Base-by-base conservation (phyloP, 2,888 invertebrate genomes). In the Siphlonurus alternatus region DNA sequence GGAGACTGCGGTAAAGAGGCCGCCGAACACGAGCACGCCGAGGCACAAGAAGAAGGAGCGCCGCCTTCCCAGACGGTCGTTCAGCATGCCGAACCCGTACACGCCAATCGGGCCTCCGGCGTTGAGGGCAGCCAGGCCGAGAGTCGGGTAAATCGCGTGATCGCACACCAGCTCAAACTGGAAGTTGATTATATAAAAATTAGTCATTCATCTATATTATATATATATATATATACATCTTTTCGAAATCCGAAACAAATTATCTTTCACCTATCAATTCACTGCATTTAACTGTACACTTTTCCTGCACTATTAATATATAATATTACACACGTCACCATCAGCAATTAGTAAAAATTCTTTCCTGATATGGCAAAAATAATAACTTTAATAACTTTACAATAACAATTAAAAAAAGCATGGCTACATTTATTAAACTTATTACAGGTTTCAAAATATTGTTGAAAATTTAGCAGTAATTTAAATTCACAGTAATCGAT, bases 81-180 rank as follows among this genome's bases (percentile, higher is more conserved):
- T 93, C 1, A 93, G 77, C 66, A 86, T 77, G 1, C 93, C 93
- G 75, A 93, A 94, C 10, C 89, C 78, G 73, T 91, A 93, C 5
- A 93, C 93, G 24, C 94, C 94, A 65, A 94, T 82, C 0, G 94
- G 92, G 15, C 93, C 93, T 61, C 93, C 94, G 51, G 89, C 79
- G 73, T 93, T 94, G 64, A 94, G 80, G 2, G 91, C 88, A 1
- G 89, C 89, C 69, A 94, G 77, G 5, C 91, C 91, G 64, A 93
- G 80, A 0, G 92, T 92, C 2, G 93, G 93, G 76, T 92, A 92
- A 69, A 92, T 89, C 67, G 87, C 87, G 69, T 83, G 83, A 65
- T 89, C 88, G 74, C 94, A 94, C 60, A 94, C 93, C 71, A 95
- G 80, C 77, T 93, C 84, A 76, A 91, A 94, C 93, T 93, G 80